These are phyloP conservation scores for Caenorhabditis sinica DNA, from an alignment of 2,888 invertebrate genomes.

Conservation along the genomic window DNA sequence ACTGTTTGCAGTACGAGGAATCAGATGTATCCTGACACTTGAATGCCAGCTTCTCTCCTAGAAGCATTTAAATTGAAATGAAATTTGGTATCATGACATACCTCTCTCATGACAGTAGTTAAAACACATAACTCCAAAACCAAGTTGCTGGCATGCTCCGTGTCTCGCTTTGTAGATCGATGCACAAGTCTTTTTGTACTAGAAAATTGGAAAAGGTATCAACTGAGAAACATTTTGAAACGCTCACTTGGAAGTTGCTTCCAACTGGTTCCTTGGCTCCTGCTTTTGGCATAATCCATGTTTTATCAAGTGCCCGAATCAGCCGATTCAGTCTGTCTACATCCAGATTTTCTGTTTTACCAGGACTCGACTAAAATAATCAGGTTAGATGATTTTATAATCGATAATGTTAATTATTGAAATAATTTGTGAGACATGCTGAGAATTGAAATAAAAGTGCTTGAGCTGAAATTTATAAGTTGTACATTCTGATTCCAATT, in stretches of 20 bases:
- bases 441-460: neutral
- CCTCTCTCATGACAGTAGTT: slow-evolving; percentile 82
- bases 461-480: slow-evolving; percentile 27
- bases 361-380: slow-evolving; percentile 68
- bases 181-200: slow-evolving; percentile 83
- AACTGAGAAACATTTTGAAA: neutral
- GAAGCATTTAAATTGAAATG: neutral
- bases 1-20: slow-evolving; percentile 78
- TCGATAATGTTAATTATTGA: slow-evolving; percentile 9
- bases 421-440: slow-evolving; percentile 45
- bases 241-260: slow-evolving; percentile 80
- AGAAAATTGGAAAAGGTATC: slow-evolving; percentile 19
- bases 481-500: too few species aligned
- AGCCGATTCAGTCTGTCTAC: slow-evolving; percentile 78
- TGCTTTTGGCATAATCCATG: slow-evolving; percentile 79
- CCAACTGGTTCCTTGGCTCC: slow-evolving; percentile 81
- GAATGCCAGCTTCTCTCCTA: slow-evolving; percentile 81
- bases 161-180: slow-evolving; percentile 82
- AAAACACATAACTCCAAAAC: slow-evolving; percentile 83
- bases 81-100: slow-evolving; percentile 9
- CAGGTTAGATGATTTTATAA: neutral
- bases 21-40: slow-evolving; percentile 81
- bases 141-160: slow-evolving; percentile 81
- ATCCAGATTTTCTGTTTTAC: slow-evolving; percentile 77
- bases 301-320: slow-evolving; percentile 78